Evolutionary conservation across 1,140 invertebrate genomes (phyloP).

Genomic region (Heliconius congener): DNA sequence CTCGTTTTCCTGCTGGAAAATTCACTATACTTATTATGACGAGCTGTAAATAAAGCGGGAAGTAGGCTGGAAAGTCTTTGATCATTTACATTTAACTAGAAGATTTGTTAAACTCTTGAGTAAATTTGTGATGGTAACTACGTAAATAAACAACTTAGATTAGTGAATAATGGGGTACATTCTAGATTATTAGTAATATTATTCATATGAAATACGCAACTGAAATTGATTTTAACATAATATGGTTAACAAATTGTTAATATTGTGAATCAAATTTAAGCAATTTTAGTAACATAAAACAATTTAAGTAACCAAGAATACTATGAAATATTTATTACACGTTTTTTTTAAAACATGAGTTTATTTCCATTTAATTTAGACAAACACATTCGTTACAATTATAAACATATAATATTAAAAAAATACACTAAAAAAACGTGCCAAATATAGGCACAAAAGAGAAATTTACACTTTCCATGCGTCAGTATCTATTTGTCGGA

Average conservation of each 20-base stretch:
- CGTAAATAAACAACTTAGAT: background rate
- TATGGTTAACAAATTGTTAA: too few species aligned
- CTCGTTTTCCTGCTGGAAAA: slow-evolving; percentile 38
- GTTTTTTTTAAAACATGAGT: too few species aligned
- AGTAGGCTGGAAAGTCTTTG: background rate
- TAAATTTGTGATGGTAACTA: background rate
- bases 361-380: too few species aligned
- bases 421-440: background rate
- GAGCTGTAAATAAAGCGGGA: slow-evolving; percentile 42
- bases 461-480: slow-evolving; percentile 5
- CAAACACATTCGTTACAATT: background rate
- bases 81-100: background rate
- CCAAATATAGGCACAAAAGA: background rate
- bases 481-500: slow-evolving; percentile 30
- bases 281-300: too few species aligned
- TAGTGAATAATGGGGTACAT: too few species aligned
- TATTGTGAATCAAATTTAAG: too few species aligned
- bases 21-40: slow-evolving; percentile 48
- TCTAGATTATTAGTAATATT: too few species aligned
- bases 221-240: too few species aligned
- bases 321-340: too few species aligned
- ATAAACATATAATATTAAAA: background rate
- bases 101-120: background rate
- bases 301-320: too few species aligned
- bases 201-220: too few species aligned